Evolutionary conservation across 2,888 invertebrate genomes (phyloP).

Genomic region (Noctua pronuba): DNA sequence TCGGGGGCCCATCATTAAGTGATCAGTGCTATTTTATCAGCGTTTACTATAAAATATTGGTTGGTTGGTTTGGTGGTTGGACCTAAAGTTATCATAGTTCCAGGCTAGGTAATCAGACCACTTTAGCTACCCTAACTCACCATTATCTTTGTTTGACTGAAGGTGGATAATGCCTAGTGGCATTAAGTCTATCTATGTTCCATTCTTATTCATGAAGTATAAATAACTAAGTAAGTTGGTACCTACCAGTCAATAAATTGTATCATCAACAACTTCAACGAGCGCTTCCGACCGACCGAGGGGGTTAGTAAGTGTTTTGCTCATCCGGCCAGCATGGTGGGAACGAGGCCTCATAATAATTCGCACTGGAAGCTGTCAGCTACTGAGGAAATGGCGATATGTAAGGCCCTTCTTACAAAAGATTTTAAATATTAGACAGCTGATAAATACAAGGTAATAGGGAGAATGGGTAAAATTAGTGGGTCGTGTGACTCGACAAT

Average conservation of each 20-base stretch:
- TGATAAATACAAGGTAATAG: neutral
- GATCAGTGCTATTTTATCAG: neutral
- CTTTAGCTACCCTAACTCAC: neutral
- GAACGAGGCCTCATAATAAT: slow-evolving; percentile 43
- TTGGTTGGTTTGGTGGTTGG: no score
- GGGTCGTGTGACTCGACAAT: neutral
- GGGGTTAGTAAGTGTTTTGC: slow-evolving; percentile 30
- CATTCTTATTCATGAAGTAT: neutral
- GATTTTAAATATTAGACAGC: neutral
- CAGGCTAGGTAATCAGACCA: neutral
- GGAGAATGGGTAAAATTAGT: neutral
- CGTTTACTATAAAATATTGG: neutral
- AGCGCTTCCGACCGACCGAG: slow-evolving; percentile 32
- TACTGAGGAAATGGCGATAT: neutral
- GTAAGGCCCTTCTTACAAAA: neutral
- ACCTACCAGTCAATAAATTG: slow-evolving; percentile 22
- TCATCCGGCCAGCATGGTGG: slow-evolving; percentile 40
- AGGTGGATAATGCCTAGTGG: neutral
- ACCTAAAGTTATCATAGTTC: neutral
- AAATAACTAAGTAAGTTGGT: neutral
- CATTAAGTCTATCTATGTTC: neutral
- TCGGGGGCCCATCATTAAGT: neutral
- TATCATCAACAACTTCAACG: slow-evolving; percentile 32
- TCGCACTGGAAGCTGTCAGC: slow-evolving; percentile 4
- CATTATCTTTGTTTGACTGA: no score